Percentiles rank a stretch among this genome's conserved stretches.
Conservation (phyloP, 2,113 vertebrate genomes). For the Paradisaea rubra region DNA sequence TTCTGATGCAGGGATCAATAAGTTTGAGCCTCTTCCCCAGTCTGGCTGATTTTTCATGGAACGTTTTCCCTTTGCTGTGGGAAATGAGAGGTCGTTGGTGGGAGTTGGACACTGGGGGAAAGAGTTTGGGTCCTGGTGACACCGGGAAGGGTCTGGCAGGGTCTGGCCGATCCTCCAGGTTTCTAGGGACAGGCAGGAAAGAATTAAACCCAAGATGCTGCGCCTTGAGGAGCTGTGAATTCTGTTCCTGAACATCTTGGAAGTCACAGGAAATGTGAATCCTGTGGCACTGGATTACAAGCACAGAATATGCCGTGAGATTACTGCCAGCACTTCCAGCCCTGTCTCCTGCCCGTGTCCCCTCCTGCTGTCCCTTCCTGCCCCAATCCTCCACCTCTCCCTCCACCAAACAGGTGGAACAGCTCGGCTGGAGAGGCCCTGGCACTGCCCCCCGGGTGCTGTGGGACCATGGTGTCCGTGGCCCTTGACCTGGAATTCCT, state of each 20-base stretch:
- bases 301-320: neutral
- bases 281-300: neutral
- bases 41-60: neutral
- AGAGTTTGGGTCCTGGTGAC: neutral
- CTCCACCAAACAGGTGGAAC: rapidly evolving
- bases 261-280: neutral
- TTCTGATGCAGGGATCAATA: neutral
- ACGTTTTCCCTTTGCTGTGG: neutral
- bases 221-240: neutral
- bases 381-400: neutral
- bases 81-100: neutral
- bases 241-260: neutral
- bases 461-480: rapidly evolving
- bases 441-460: rapidly evolving
- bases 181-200: neutral
- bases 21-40: neutral
- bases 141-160: neutral
- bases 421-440: neutral
- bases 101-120: neutral
- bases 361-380: neutral
- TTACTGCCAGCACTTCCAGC: neutral
- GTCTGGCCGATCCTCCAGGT: neutral
- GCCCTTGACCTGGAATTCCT: neutral
- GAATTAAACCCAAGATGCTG: neutral
- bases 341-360: neutral